These are phyloP conservation scores for Petrolisthes cinctipes DNA, from an alignment of 2,888 invertebrate genomes.

Conservation along the genomic window DNA sequence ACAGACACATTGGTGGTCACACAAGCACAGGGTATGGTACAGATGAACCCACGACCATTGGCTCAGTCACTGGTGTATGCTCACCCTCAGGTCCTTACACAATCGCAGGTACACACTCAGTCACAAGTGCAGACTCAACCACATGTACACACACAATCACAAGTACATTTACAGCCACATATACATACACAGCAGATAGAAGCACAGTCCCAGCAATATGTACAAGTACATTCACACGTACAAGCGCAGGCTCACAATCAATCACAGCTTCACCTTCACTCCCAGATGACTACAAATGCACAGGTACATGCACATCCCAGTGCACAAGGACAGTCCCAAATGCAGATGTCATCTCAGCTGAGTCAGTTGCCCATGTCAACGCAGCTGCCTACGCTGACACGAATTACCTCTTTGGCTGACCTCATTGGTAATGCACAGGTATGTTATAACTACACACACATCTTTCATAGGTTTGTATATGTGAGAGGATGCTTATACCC, in stretches of 20 bases:
- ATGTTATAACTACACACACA: background rate
- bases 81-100: constrained; percentile 30
- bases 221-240: constrained; percentile 20
- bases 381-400: constrained; percentile 29
- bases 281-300: constrained; percentile 15
- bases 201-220: constrained; percentile 17
- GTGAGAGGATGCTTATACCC: too few relatives aligned
- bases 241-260: constrained; percentile 28
- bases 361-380: constrained; percentile 15
- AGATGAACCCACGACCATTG: constrained; percentile 24
- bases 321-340: constrained; percentile 14
- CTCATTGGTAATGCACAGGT: constrained; percentile 34
- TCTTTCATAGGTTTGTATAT: too few relatives aligned
- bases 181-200: constrained; percentile 29
- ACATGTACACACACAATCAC: constrained; percentile 19
- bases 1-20: background rate
- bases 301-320: background rate
- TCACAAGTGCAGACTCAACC: constrained; percentile 18
- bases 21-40: constrained; percentile 18
- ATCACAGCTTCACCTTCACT: constrained; percentile 14
- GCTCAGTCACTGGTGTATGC: constrained; percentile 20
- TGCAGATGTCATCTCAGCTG: constrained; percentile 28
- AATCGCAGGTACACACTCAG: constrained; percentile 36
- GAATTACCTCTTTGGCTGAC: constrained; percentile 12
- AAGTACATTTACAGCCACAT: constrained; percentile 10